Base-by-base conservation (phyloP, 2,113 vertebrate genomes). In the Poeciliopsis occidentalis region DNA sequence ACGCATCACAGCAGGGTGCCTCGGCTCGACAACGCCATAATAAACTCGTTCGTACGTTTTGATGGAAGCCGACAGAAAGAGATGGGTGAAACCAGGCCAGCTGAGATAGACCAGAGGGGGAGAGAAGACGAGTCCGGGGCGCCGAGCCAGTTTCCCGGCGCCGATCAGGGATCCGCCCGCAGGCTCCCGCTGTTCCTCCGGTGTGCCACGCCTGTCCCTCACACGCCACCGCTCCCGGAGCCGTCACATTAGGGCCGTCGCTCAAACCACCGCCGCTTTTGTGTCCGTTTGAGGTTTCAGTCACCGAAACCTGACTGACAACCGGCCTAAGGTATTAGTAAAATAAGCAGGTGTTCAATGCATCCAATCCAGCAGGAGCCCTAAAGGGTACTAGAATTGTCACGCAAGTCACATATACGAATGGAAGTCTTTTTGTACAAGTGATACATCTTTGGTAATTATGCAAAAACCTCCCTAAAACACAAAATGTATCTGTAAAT, bases 121-220 rank as follows among this genome's bases (percentile, higher is more conserved):
- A 57, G 51, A 57, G 22, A 57, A 75, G 84, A 88, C 76, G 54
- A 47, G 85, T 82, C 75, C 71, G 76, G 57, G 79, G 85, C 75
- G 24, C 60, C 0, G 37, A 85, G 87, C 80, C 85, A 84, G 84
- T 63, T 88, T 77, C 73, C 69, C 34, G 24, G 75, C 73, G 76
- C 75, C 74, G 80, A 91, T 80, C 61, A 80, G 81, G 83, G 84
- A 89, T 88, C 76, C 81, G 80, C 82, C 89, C 30, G 54, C 1
- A 41, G 89, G 89, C 81, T 3, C 76, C 68, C 12, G 30, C 85
- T 91, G 84, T 83, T 85, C 78, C 57, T 11, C 85, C 22, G 79
- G 51, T 44, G 67, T 44, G 71, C 87, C 89, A 91, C 82, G 89
- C 87, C 85, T 91, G 87, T 91, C 87, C 90, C 87, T 92, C 90